phyloP scores from a whole-genome alignment of 2,888 invertebrate genomes.

The Epinotia ramella region DNA sequence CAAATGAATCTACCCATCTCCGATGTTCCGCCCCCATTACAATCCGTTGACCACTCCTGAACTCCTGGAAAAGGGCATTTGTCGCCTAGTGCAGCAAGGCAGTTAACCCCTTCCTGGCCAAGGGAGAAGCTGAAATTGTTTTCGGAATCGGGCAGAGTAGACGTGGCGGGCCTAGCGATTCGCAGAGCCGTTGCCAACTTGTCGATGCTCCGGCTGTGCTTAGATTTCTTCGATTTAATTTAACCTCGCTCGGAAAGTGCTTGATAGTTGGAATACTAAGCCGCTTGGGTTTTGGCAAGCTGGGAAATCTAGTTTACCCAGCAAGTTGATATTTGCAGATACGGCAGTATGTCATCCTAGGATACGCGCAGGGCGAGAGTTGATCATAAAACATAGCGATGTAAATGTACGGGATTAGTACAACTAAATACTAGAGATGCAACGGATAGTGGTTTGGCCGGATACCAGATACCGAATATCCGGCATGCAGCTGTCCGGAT shows the following conservation, averaged over 20 bases:
- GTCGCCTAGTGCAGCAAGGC: neutral
- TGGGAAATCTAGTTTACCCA: neutral
- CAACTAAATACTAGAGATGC: no score
- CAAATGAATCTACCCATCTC: neutral
- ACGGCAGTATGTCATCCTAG: neutral
- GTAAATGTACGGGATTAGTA: no score
- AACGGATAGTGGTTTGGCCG: no score
- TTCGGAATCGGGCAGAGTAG: slow-evolving; percentile 68
- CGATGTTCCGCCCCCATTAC: neutral
- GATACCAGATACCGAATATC: no score
- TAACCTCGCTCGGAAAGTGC: slow-evolving; percentile 22
- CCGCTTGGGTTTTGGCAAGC: slow-evolving; percentile 4
- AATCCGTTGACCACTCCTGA: neutral
- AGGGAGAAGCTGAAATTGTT: slow-evolving; percentile 49
- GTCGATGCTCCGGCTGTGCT: slow-evolving; percentile 51
- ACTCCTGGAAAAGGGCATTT: neutral
- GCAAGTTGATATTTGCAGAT: neutral
- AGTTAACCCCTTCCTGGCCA: neutral
- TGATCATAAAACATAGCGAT: no score
- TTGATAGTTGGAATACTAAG: slow-evolving; percentile 18
- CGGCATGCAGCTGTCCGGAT: no score
- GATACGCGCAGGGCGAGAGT: no score
- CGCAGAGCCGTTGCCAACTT: slow-evolving; percentile 52
- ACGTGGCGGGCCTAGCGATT: slow-evolving; percentile 57
- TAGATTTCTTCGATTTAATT: slow-evolving; percentile 49